A percentile compares a stretch with the other conserved stretches of the same genome.
Conservation (phyloP, 2,797 vertebrate species). For the Neostethus bicornis region DNA sequence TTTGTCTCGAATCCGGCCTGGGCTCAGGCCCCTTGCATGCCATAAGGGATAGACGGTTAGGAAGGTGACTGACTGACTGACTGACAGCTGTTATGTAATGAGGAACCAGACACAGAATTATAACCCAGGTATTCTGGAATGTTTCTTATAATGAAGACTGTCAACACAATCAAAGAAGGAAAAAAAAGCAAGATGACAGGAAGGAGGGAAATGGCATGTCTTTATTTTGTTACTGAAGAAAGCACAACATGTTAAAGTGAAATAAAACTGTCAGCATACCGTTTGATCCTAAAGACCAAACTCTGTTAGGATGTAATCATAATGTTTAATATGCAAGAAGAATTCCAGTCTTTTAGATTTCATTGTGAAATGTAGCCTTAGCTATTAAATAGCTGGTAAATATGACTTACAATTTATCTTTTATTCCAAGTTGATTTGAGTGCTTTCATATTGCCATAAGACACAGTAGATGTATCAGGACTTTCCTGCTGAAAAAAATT, state of each 20-base stretch:
- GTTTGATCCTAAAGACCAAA: neutral
- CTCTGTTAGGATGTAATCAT: neutral
- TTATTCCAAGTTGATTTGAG: neutral
- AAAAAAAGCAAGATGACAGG: neutral
- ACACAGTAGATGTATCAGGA: too few species aligned
- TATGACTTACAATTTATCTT: neutral
- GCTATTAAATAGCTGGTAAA: neutral
- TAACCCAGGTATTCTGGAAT: constrained; percentile 42
- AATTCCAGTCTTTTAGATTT: neutral
- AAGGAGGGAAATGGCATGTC: neutral
- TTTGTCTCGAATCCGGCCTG: too few species aligned
- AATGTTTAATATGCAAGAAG: neutral
- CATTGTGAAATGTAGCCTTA: neutral
- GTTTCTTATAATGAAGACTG: constrained; percentile 49
- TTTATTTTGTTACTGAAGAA: neutral
- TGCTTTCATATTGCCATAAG: neutral
- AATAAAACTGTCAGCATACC: neutral
- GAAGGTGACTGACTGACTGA: too few species aligned
- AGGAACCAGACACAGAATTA: constrained; percentile 24
- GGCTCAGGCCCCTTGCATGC: too few species aligned
- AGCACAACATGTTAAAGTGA: neutral
- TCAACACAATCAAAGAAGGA: constrained; percentile 24
- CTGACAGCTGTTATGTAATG: constrained; percentile 38
- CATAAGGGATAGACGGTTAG: too few species aligned
- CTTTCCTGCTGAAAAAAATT: too few species aligned